phyloP scores from a whole-genome alignment of 2,113 vertebrate genomes.

The Carollia perspicillata region DNA sequence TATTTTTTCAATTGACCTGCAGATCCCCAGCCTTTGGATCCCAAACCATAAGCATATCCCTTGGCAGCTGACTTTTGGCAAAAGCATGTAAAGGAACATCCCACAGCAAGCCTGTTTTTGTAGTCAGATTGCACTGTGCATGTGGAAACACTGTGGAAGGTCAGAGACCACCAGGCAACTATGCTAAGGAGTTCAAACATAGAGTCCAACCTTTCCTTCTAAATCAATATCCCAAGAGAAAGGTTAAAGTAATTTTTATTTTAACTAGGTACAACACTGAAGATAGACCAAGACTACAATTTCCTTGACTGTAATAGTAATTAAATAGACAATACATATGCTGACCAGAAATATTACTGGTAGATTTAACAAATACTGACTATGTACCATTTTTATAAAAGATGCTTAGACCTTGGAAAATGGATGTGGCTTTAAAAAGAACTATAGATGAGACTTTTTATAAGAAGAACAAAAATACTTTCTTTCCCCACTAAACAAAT shows the following conservation, averaged over 20 bases:
- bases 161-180: constrained; percentile 49
- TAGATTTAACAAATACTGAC: constrained; percentile 14
- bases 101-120: neutral
- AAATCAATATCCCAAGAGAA: neutral
- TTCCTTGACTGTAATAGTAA: neutral
- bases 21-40: constrained; percentile 23
- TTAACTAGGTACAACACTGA: neutral
- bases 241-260: neutral
- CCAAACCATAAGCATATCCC: constrained; percentile 67
- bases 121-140: neutral
- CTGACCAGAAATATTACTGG: neutral
- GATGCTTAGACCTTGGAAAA: neutral
- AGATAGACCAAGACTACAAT: neutral
- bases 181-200: constrained; percentile 10
- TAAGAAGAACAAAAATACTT: neutral
- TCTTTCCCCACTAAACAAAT: neutral
- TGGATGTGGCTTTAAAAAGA: neutral
- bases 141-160: neutral
- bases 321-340: neutral
- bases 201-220: neutral
- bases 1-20: neutral
- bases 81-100: neutral
- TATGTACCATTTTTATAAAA: neutral
- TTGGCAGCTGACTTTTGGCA: constrained; percentile 62
- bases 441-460: neutral